phyloP scores from a whole-genome alignment of 2,113 vertebrate species.

The Ancistrus triradiatus region DNA sequence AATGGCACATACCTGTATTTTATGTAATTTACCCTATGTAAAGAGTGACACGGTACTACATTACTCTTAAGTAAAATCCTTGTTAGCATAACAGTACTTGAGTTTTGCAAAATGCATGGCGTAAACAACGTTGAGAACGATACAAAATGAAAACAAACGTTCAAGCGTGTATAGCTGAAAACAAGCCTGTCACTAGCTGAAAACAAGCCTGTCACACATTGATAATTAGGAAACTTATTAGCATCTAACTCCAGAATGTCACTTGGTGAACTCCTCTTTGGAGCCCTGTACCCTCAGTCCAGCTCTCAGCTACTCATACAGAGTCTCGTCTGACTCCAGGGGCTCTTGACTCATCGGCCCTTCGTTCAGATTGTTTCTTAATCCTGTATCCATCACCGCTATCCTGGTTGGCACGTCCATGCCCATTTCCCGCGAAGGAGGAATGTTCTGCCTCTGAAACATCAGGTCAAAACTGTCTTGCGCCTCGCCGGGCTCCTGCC shows the following conservation, averaged over 20 bases:
- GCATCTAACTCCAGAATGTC: neutral
- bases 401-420: constrained; percentile 36
- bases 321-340: constrained; percentile 38
- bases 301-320: neutral
- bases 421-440: constrained; percentile 70
- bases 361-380: constrained; percentile 23
- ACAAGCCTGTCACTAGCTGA: too few species aligned
- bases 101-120: too few species aligned
- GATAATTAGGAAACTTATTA: too few species aligned
- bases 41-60: too few species aligned
- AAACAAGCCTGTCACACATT: too few species aligned
- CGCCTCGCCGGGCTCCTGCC: constrained; percentile 74
- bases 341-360: constrained; percentile 19
- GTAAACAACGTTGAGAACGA: too few species aligned
- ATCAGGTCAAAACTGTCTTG: constrained; percentile 75
- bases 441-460: constrained; percentile 64
- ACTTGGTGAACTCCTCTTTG: neutral
- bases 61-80: too few species aligned
- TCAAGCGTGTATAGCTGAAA: too few species aligned
- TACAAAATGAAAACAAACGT: too few species aligned
- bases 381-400: constrained; percentile 23
- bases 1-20: too few species aligned
- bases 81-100: too few species aligned
- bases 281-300: neutral
- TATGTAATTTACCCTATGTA: too few species aligned